phyloP scores from a whole-genome alignment of 2,888 invertebrate genomes.

The Hylaea fasciaria region DNA sequence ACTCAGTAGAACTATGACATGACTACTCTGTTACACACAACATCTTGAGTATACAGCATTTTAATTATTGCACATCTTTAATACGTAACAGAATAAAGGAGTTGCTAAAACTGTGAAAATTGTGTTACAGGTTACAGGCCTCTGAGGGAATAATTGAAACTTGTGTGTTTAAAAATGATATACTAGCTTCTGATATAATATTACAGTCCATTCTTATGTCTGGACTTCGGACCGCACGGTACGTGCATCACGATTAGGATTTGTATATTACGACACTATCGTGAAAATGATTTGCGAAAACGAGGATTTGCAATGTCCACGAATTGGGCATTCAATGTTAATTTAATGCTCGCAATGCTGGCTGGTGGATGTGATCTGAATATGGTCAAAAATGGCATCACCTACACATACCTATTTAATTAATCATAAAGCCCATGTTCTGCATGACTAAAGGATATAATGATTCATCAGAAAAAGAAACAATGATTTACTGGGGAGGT shows the following conservation, averaged over 20 bases:
- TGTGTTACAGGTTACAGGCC: background rate
- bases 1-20: no score
- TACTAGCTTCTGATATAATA: conserved; percentile 36
- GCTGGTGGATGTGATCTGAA: conserved; percentile 9
- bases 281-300: conserved; percentile 28
- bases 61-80: no score
- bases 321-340: conserved; percentile 26
- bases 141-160: background rate
- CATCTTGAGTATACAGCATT: no score
- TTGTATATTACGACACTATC: conserved; percentile 39
- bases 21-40: no score
- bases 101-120: background rate
- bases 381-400: background rate
- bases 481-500: background rate
- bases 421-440: no score
- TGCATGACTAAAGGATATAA: no score
- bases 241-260: conserved; percentile 52
- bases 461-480: no score
- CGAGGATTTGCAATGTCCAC: conserved; percentile 15
- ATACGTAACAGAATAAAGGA: background rate
- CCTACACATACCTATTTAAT: background rate
- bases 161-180: background rate
- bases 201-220: conserved; percentile 61
- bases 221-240: conserved; percentile 57
- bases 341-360: conserved; percentile 5